Evolutionary conservation across 2,888 invertebrate genomes (phyloP), one percentile per base, ranked within the genome.

Genomic region (Pammene aurita): DNA sequence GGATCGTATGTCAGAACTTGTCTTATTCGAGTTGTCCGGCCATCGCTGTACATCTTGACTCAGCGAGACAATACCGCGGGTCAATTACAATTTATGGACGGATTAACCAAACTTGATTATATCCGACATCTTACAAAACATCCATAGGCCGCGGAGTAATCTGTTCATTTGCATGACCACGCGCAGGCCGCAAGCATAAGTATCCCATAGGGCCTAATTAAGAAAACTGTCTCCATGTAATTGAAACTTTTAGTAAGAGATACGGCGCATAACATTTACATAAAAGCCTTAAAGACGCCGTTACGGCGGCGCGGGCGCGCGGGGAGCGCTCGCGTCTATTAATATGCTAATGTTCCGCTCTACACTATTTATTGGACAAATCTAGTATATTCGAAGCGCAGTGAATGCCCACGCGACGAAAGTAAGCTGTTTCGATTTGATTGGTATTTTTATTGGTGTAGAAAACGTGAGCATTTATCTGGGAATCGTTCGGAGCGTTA

Each of bases 221-320:
- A 76, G 72, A 70, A 72, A 72, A 72, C 75, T 73, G 71, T 72
- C 74, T 69, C 70, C 72, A 70, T 75, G 78, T 80, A 80, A 80
- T 80, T 79, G 79, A 77, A 78, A 77, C 79, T 75, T 75, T 81
- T 77, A 76, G 74, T 70, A 67, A 72, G 72, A 76, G 77, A 77
- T 77, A 75, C 71, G 74, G 71, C 66, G 70, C 73, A 73, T 75
- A 62, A 70, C 75, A 80, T 81, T 80, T 75, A 77, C 81, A 80
- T 81, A 80, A 78, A 77, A 71, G 72, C 70, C 68, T 60, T 48
- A 65, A 65, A 69, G 62, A 50, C 67, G 68, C 60, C 65, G 69
- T 69, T 58, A 44, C 16, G 44, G 67, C 14, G 41, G 62, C 56
- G 56, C 52, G 55, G 54, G 52, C 63, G 52, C 41, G 38, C 7